Conservation (phyloP, 2,113 vertebrate genomes). For the Condylura cristata region DNA sequence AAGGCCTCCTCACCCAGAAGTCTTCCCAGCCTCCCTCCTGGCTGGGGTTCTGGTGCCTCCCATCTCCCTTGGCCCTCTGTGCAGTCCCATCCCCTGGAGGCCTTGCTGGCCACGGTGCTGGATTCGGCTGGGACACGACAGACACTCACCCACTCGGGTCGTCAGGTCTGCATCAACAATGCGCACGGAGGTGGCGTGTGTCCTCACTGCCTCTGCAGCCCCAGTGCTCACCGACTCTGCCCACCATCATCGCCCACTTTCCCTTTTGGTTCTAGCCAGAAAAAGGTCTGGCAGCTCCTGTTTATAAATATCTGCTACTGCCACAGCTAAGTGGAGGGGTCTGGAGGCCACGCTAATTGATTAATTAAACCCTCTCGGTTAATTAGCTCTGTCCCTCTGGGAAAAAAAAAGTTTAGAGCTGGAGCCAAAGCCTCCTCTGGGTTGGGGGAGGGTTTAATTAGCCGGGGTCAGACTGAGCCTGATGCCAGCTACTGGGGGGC, state of each 20-base stretch:
- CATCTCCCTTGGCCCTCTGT: neutral
- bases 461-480: constrained; percentile 54
- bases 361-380: constrained; percentile 81
- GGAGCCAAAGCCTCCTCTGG: constrained; percentile 59
- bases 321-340: constrained; percentile 72
- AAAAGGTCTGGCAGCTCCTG: constrained; percentile 53
- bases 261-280: neutral
- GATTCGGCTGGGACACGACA: neutral
- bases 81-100: neutral
- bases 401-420: constrained; percentile 45
- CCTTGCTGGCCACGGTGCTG: neutral
- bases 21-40: neutral
- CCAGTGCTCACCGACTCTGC: neutral
- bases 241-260: neutral
- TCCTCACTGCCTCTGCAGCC: neutral
- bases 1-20: neutral
- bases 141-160: neutral
- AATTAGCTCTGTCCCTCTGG: constrained; percentile 76
- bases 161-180: neutral
- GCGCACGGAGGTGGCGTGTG: neutral
- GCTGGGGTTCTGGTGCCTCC: neutral
- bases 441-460: constrained; percentile 31
- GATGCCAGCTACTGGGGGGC: constrained; percentile 17
- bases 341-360: constrained; percentile 80
- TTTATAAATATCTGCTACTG: constrained; percentile 65